Evolutionary conservation across 2,888 invertebrate genomes (phyloP).

Genomic region (Subacronicta megacephala): DNA sequence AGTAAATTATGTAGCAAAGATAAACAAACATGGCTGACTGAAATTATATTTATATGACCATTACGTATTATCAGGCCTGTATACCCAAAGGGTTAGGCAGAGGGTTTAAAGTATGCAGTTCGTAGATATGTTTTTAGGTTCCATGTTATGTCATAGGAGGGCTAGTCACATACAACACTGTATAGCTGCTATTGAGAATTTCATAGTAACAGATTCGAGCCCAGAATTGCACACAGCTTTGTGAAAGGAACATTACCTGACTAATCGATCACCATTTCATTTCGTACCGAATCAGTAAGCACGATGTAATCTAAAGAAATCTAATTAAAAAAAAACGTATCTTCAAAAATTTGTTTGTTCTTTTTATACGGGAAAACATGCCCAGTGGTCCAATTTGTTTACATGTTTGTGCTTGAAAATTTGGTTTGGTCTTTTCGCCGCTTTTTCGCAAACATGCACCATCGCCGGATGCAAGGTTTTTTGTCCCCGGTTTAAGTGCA

Average conservation of each 20-base stretch:
- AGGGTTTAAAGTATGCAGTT: too few species aligned
- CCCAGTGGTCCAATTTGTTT: constrained; percentile 50
- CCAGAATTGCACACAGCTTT: too few species aligned
- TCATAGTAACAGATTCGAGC: too few species aligned
- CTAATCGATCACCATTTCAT: constrained; percentile 13
- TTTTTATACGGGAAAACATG: constrained; percentile 31
- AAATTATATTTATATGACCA: too few species aligned
- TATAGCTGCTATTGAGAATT: too few species aligned
- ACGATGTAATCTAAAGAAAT: constrained; percentile 3
- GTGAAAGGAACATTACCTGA: not conserved
- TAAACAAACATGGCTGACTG: too few species aligned
- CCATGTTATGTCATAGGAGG: too few species aligned
- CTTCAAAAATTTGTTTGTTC: constrained; percentile 34
- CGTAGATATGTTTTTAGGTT: too few species aligned
- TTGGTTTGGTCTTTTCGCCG: constrained; percentile 80
- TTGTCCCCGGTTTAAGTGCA: constrained; percentile 75
- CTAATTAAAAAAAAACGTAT: constrained; percentile 14
- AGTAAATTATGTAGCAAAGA: too few species aligned
- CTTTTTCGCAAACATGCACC: constrained; percentile 76
- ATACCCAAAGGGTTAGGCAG: too few species aligned
- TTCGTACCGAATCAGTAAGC: not conserved
- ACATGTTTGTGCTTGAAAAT: constrained; percentile 74
- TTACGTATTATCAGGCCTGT: too few species aligned
- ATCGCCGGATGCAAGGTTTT: constrained; percentile 77
- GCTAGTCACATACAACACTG: too few species aligned